phyloP scores from a whole-genome alignment of 2,797 vertebrate species.

The Pangasius macronema region DNA sequence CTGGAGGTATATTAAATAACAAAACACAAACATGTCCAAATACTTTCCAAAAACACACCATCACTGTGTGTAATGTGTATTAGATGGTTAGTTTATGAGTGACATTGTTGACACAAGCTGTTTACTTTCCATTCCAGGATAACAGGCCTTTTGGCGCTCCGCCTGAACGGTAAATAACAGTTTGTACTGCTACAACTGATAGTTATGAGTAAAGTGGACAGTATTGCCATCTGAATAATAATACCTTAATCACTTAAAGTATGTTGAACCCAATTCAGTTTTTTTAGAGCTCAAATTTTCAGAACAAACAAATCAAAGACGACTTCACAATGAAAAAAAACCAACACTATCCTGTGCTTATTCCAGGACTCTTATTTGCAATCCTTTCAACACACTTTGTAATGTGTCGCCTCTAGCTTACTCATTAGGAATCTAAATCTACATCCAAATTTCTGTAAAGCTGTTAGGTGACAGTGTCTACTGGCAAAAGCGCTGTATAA shows the following conservation, averaged over 20 bases:
- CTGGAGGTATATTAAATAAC: background rate
- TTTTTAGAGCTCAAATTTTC: background rate
- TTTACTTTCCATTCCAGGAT: conserved; percentile 47
- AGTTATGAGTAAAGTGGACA: background rate
- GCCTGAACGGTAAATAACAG: conserved; percentile 57
- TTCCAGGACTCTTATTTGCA: background rate
- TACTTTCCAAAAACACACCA: background rate
- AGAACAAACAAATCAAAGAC: background rate
- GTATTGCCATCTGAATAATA: background rate
- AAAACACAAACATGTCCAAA: background rate
- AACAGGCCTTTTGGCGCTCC: conserved; percentile 50
- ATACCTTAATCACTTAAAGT: background rate
- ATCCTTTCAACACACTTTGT: background rate
- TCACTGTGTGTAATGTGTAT: conserved; percentile 1
- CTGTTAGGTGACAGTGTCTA: background rate
- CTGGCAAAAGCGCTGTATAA: background rate
- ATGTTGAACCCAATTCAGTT: background rate
- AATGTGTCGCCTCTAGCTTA: background rate
- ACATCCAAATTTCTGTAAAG: background rate
- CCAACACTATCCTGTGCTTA: background rate
- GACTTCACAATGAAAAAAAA: background rate
- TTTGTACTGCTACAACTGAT: background rate
- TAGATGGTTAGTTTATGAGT: background rate
- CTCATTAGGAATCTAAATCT: background rate
- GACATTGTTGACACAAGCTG: conserved; percentile 8